Evolutionary conservation across 2,888 invertebrate genomes (phyloP), one percentile per base, ranked within the genome.

Genomic region (Clistopyga incitator): DNA sequence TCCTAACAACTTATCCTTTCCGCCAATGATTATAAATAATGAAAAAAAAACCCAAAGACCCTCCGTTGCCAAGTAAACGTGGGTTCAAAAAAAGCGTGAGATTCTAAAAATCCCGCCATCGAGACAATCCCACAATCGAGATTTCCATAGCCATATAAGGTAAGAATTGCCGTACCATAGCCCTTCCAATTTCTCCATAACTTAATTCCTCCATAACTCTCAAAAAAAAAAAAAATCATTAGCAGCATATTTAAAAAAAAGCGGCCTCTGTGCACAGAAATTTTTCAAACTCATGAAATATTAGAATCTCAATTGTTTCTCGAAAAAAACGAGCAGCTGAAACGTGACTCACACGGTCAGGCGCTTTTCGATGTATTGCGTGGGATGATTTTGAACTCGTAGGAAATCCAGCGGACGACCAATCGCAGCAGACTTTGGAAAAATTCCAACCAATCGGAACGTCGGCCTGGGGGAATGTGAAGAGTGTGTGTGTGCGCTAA

Each of bases 141-240:
- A 75, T 71, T 76, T 71, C 79, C 75, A 71, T 79, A 75, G 79
- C 82, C 82, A 76, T 79, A 82, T 82, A 82, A 82, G 82, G 82
- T 67, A 65, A 82, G 70, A 75, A 82, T 75, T 75, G 71, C 11
- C 68, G 68, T 78, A 38, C 61, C 67, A 29, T 38, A 47, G 50
- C 47, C 42, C 29, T 72, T 72, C 67, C 34, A 13, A 29, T 59
- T 76, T 23, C 42, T 6, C 15, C 25, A 45, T n/a, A 42, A 23
- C 4, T 34, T 38, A 3, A 50, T 47, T 47, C 10, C 6, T n/a
- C 15, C 18, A n/a, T 6, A 15, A 20, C 18, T n/a, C 18, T 23
- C 8, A 8, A 23, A 50, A 38, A 52, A 20, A 8, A 23, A 50
- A 38, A 52, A 20, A 10, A 47, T 20, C 15, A 38, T 25, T 13